Conservation (phyloP, 2,797 vertebrate species). For the Echeneis naucrates region DNA sequence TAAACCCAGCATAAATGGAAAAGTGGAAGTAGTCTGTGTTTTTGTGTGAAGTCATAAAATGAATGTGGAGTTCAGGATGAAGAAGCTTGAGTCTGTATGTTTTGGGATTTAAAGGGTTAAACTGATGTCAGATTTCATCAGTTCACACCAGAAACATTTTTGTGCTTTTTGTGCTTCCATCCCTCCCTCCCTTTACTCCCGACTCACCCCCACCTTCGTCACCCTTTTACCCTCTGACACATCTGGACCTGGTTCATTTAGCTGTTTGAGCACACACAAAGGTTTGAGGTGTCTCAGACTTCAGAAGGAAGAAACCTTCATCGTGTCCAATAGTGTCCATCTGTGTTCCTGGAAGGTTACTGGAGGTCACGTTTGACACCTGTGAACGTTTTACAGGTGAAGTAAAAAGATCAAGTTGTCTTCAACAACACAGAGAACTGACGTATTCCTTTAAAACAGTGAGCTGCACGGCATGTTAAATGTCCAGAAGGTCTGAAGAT, state of each 20-base stretch:
- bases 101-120: conserved; percentile 37
- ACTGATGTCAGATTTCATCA: conserved; percentile 60
- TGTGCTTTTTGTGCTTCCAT: not conserved
- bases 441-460: no score
- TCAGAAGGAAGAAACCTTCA: conserved; percentile 39
- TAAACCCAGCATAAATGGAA: no score
- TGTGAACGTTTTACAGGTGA: conserved; percentile 24
- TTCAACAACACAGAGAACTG: no score
- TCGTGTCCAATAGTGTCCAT: conserved; percentile 28
- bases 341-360: conserved; percentile 28
- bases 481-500: no score
- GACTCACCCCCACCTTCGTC: not conserved
- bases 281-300: conserved; percentile 25
- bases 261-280: conserved; percentile 22
- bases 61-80: not conserved
- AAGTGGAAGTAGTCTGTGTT: no score
- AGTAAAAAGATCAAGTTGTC: conserved; percentile 5
- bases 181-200: not conserved
- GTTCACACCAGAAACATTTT: conserved; percentile 19
- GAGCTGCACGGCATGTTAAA: no score
- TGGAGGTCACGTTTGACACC: conserved; percentile 42
- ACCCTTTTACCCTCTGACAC: not conserved
- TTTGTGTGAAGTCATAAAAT: not conserved
- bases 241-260: conserved; percentile 59
- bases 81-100: not conserved